These are phyloP conservation scores for Acridotheres tristis DNA, from an alignment of 2,797 vertebrate genomes.

Conservation along the genomic window DNA sequence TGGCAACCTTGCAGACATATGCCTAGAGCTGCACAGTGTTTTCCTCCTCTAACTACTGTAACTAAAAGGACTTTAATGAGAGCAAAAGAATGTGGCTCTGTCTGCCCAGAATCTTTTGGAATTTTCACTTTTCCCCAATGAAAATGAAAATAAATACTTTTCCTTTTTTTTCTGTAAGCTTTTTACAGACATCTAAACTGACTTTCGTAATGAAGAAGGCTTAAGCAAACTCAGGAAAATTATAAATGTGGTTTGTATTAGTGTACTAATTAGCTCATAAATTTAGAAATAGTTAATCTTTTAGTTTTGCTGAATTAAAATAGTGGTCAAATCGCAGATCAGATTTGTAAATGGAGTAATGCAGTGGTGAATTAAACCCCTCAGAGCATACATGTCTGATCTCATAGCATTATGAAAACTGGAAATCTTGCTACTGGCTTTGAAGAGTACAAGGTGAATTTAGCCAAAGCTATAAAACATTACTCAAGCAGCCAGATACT, in stretches of 20 bases:
- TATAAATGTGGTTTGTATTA: slow-evolving; percentile 64
- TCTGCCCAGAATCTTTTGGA: slow-evolving; percentile 38
- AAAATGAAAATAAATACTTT: slow-evolving; percentile 33
- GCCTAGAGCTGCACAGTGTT: not conserved
- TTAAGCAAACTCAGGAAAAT: slow-evolving; percentile 47
- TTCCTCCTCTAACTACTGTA: not conserved
- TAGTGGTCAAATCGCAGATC: not conserved
- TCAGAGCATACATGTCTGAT: slow-evolving; percentile 24
- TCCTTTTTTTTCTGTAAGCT: not conserved
- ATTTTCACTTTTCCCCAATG: slow-evolving; percentile 44
- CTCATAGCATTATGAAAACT: slow-evolving; percentile 7
- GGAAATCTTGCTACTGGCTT: slow-evolving; percentile 35
- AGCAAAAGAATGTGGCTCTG: slow-evolving; percentile 42
- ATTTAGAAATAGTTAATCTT: slow-evolving; percentile 60
- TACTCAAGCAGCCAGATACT: not conserved
- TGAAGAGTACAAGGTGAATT: not conserved
- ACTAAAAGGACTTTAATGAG: slow-evolving; percentile 42
- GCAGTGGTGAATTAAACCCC: slow-evolving; percentile 21
- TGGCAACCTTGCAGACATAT: slow-evolving; percentile 4
- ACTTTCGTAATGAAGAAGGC: slow-evolving; percentile 24
- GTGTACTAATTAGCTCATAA: slow-evolving; percentile 37
- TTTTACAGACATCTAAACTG: slow-evolving; percentile 27
- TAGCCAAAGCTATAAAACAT: slow-evolving; percentile 29
- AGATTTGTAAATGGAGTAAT: slow-evolving; percentile 7
- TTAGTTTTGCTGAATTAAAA: slow-evolving; percentile 45